A percentile compares a stretch with the other conserved stretches of the same genome.
phyloP scores from a whole-genome alignment of 2,797 vertebrate genomes.

The Rhinoraja longicauda region DNA sequence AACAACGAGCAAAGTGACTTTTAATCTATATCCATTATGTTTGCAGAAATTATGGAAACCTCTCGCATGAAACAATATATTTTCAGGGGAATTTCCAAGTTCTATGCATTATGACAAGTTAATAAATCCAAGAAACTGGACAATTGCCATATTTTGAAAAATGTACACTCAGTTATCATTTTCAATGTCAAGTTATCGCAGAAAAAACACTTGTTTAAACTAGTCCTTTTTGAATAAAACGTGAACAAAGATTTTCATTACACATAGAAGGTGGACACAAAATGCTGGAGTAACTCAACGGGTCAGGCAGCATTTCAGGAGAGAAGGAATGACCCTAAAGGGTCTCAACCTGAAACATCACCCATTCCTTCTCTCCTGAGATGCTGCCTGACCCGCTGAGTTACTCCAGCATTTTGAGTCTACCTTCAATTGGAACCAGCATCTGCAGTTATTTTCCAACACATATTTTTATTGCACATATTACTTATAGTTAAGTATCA shows the following conservation, averaged over 20 bases:
- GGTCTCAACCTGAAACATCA: too few relatives aligned
- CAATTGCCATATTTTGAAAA: not conserved
- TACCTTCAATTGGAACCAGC: too few relatives aligned
- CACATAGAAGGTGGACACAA: too few relatives aligned
- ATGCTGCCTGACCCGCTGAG: too few relatives aligned
- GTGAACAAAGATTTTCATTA: not conserved
- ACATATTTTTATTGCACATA: not conserved
- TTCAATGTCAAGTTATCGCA: not conserved
- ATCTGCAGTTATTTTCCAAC: too few relatives aligned
- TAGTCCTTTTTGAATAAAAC: not conserved
- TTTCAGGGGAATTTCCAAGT: not conserved
- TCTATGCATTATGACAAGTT: not conserved
- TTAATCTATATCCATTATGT: not conserved
- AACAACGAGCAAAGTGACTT: not conserved
- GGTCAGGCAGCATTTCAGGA: too few relatives aligned
- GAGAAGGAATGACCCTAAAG: too few relatives aligned
- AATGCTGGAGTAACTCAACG: too few relatives aligned
- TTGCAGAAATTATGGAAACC: not conserved
- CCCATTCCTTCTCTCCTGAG: too few relatives aligned
- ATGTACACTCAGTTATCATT: not conserved
- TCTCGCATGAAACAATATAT: not conserved
- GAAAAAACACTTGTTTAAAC: not conserved
- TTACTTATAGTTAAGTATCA: conserved; percentile 3
- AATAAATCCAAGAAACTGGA: not conserved
- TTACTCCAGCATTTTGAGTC: too few relatives aligned